A percentile compares a stretch with the other conserved stretches of the same genome.
Conservation (phyloP, 2,888 invertebrate species). For the Pherbina coryleti region DNA sequence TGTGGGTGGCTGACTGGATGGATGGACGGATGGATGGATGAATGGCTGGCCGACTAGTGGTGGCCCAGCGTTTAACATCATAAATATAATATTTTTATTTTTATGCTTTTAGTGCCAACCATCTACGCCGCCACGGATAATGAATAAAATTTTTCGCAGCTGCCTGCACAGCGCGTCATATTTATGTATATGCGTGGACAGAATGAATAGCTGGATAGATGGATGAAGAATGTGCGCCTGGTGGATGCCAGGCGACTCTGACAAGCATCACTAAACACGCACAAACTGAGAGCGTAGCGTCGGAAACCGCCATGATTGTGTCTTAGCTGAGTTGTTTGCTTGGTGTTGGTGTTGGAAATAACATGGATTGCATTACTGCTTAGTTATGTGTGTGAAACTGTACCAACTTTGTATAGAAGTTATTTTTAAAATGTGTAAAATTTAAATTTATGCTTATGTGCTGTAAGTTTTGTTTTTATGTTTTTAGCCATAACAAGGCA, state of each 20-base stretch:
- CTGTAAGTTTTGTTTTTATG: no score
- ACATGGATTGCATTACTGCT: not conserved
- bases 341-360: not conserved
- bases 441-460: not conserved
- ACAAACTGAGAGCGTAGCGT: not conserved
- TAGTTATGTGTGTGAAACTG: not conserved
- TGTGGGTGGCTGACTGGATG: no score
- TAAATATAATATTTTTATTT: conserved; percentile 41
- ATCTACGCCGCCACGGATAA: conserved; percentile 33
- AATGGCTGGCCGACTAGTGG: not conserved
- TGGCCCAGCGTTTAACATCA: conserved; percentile 31
- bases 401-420: not conserved
- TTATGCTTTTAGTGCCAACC: conserved; percentile 32
- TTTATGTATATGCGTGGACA: not conserved
- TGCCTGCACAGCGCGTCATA: conserved; percentile 18
- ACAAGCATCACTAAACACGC: conserved; percentile 43
- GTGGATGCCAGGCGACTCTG: conserved; percentile 23
- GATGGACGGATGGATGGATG: no score
- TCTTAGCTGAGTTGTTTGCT: not conserved
- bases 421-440: not conserved
- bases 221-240: not conserved
- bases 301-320: conserved; percentile 22
- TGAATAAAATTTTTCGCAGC: conserved; percentile 43
- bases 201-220: not conserved
- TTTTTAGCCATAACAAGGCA: no score